phyloP scores from a whole-genome alignment of 1,140 invertebrate genomes.

The Drosophila melanogaster region DNA sequence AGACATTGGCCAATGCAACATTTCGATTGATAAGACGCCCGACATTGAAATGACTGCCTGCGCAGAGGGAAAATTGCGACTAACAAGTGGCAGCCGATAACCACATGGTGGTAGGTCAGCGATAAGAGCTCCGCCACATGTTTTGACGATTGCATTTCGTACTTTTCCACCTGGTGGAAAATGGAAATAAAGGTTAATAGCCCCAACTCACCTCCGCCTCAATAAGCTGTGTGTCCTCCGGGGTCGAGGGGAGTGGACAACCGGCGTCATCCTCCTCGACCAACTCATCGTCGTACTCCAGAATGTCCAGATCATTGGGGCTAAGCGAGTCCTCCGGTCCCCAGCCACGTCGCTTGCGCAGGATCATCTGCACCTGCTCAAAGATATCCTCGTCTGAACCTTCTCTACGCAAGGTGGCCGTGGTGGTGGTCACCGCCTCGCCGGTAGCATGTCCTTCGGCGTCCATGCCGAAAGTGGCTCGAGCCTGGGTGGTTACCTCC shows the following conservation, averaged over 20 bases:
- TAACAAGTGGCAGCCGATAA: constrained; percentile 38
- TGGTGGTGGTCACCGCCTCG: constrained; percentile 44
- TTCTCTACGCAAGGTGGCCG: constrained; percentile 15
- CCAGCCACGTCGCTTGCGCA: constrained; percentile 80
- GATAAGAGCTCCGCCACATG: constrained; percentile 34
- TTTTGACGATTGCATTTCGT: constrained; percentile 11
- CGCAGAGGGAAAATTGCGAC: constrained; percentile 25
- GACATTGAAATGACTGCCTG: constrained; percentile 50
- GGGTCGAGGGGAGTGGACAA: constrained; percentile 93
- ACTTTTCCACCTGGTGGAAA: constrained; percentile 5
- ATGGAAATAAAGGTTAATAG: neutral
- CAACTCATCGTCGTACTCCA: constrained; percentile 78
- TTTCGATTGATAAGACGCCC: constrained; percentile 38
- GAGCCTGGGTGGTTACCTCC: constrained; percentile 29
- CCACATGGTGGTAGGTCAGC: constrained; percentile 47
- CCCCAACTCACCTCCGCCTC: constrained; percentile 88
- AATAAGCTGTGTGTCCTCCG: constrained; percentile 92
- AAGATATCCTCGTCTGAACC: constrained; percentile 74
- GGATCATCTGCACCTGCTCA: constrained; percentile 79
- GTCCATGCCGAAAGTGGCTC: constrained; percentile 30
- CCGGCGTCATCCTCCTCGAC: constrained; percentile 92
- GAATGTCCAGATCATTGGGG: constrained; percentile 68
- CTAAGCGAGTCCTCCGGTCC: constrained; percentile 71
- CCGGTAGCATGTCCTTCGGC: constrained; percentile 53
- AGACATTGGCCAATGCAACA: constrained; percentile 5